Evolutionary conservation across 2,113 vertebrate genomes (phyloP).

Genomic region (Sterrhoptilus dennistouni): DNA sequence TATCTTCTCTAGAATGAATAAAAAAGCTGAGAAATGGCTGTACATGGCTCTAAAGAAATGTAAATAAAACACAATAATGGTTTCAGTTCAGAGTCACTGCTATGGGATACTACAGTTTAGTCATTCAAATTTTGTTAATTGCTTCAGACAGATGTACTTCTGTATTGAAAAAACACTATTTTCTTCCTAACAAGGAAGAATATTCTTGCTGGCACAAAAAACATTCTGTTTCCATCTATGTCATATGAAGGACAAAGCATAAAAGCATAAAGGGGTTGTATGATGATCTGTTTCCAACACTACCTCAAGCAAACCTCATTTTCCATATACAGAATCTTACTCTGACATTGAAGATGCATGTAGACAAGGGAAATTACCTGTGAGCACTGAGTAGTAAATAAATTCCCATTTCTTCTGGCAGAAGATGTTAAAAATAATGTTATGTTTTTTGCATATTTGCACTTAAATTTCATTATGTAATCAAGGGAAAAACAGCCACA

Average conservation of each 20-base stretch:
- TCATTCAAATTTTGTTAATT: neutral
- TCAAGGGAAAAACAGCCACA: neutral
- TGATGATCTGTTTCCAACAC: neutral
- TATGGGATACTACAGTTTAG: neutral
- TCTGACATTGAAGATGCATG: neutral
- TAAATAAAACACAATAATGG: neutral
- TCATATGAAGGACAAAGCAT: rapidly evolving
- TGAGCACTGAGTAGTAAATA: neutral
- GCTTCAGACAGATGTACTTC: neutral
- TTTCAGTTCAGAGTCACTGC: neutral
- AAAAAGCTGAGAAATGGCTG: neutral
- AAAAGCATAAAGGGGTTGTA: neutral
- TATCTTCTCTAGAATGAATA: neutral
- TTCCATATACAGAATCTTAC: neutral
- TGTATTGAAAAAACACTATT: neutral
- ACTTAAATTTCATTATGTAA: neutral
- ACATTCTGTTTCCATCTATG: neutral
- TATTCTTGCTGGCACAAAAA: neutral
- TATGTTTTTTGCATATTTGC: neutral
- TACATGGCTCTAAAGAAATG: neutral
- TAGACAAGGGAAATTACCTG: neutral
- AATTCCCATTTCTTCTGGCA: neutral
- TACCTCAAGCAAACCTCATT: neutral
- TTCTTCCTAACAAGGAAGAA: neutral
- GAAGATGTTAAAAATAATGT: neutral